A percentile compares a stretch with the other conserved stretches of the same genome.
Conservation (phyloP, 1,140 invertebrate species). For the Orussus abietinus region DNA sequence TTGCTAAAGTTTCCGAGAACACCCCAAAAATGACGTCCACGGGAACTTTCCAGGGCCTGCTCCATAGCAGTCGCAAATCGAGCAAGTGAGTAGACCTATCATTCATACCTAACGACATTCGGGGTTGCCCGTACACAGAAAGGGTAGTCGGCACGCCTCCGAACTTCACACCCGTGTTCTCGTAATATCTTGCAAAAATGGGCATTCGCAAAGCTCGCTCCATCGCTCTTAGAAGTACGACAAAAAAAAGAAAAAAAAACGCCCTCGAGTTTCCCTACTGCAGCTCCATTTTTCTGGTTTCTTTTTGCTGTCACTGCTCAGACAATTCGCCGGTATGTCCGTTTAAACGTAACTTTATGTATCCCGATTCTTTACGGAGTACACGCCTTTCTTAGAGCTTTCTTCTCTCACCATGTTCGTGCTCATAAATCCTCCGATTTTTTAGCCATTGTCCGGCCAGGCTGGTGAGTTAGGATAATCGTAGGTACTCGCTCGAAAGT, state of each 20-base stretch:
- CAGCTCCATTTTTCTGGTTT: too few species aligned
- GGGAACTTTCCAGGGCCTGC: slow-evolving; percentile 36
- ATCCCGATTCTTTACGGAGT: background rate
- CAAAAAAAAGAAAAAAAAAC: too few species aligned
- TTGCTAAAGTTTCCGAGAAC: slow-evolving; percentile 7
- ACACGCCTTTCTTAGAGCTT: slow-evolving; percentile 4
- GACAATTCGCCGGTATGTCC: too few species aligned
- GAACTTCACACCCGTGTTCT: too few species aligned
- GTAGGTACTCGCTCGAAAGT: slow-evolving; percentile 2
- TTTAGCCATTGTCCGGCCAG: slow-evolving; percentile 4
- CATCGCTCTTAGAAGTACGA: too few species aligned
- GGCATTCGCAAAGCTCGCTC: too few species aligned
- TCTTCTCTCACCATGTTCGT: background rate
- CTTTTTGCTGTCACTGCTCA: too few species aligned
- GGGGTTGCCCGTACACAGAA: background rate
- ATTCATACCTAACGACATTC: slow-evolving; percentile 3
- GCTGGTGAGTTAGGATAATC: slow-evolving; percentile 7
- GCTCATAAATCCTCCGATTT: slow-evolving; percentile 13
- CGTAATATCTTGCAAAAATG: slow-evolving; percentile 12
- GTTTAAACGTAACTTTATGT: background rate
- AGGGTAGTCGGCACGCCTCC: too few species aligned
- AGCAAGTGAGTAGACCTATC: slow-evolving; percentile 39
- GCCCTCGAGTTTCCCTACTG: too few species aligned
- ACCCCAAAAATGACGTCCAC: slow-evolving; percentile 37
- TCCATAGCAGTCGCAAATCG: slow-evolving; percentile 31